Base-by-base conservation (phyloP, 2,113 vertebrate species). In the Pristiophorus japonicus region DNA sequence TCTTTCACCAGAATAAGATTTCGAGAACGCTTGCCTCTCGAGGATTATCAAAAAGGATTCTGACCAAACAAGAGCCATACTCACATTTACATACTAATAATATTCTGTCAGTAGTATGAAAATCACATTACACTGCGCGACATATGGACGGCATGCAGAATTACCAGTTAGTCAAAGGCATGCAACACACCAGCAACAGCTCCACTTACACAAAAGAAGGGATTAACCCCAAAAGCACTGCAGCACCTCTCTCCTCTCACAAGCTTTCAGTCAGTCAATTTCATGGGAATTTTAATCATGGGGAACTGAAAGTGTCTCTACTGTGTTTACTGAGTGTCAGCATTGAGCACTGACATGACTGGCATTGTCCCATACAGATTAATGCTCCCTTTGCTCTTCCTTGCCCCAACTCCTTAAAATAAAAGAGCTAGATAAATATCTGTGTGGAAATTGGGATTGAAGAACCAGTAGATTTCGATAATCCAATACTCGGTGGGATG, bases 41-140 rank as follows among this genome's bases (percentile, higher is more conserved):
- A 63, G 88, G 34, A 92, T 63, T 18, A 92, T 63, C 88, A 38
- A 63, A 88, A n/a, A 65, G 59, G 34, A 92, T 10, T 92, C 88
- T 63, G 34, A 92, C n/a, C 88, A 92, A 92, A 91, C 55, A 91
- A 59, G 55, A 91, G 30, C 59, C 12, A 62, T 38, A 20, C n/a
- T n/a, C 59, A 92, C 88, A 92, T 63, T 92, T 92, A 92, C 88
- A 92, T 92, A 92, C 59, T 92, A 92, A 92, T 92, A 92, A 92
- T 92, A 38, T 65, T 92, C 88, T 92, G 88, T 38, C 55, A 91
- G 30, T 62, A 18, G 88, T 63, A 91, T 20, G 59, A 63, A 88
- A 63, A 91, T 59, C 34, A 20, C 16, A 38, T 62, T n/a, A 63
- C 30, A 38, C 27, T 90, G 30, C 34, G 7, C 6, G 34, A 34